Evolutionary conservation across 2,113 vertebrate species (phyloP), one percentile per base, ranked within the genome.

Genomic region (Oceanites oceanicus): DNA sequence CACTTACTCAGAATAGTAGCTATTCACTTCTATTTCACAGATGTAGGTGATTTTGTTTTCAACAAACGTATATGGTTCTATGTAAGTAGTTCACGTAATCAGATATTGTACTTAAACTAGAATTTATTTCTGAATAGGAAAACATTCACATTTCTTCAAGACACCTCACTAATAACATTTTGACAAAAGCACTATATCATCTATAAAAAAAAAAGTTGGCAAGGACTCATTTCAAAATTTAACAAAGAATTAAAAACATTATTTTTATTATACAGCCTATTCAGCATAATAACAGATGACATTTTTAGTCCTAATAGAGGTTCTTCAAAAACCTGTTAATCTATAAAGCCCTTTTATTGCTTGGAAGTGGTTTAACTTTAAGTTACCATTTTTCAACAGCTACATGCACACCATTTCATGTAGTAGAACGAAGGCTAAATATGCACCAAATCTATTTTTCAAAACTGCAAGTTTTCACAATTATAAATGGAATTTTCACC

Each of bases 1-100:
- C 96, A 95, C 94, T 94, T 87, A 90, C 89, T 97, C 84, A 47
- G 68, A 71, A 71, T 2, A 78, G 42, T 29, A 96, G 72, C 86
- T 90, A 58, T 67, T 92, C 36, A 92, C 53, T 79, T 58, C 2
- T 3, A 83, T 50, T 80, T 66, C 94, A 92, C 50, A 92, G 10
- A 52, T 4, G 13, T 4, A 56, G 62, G 19, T 36, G 18, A 26
- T 34, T 44, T 67, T 34, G 29, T 27, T 88, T 74, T 52, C 68
- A 88, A 26, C 13, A 71, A 32, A 53, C 4, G 8, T 3, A 55
- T 6, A 36, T 4, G 10, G 22, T 22, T 77, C 71, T 80, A 65
- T 4, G 10, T 15, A 86, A 74, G 25, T 6, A 70, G 15, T 17
- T 77, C 20, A 76, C 15, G 22, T 18, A 62, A 34, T 18, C 49